Evolutionary conservation across 2,797 vertebrate species (phyloP).

Genomic region (Spea hammondii): DNA sequence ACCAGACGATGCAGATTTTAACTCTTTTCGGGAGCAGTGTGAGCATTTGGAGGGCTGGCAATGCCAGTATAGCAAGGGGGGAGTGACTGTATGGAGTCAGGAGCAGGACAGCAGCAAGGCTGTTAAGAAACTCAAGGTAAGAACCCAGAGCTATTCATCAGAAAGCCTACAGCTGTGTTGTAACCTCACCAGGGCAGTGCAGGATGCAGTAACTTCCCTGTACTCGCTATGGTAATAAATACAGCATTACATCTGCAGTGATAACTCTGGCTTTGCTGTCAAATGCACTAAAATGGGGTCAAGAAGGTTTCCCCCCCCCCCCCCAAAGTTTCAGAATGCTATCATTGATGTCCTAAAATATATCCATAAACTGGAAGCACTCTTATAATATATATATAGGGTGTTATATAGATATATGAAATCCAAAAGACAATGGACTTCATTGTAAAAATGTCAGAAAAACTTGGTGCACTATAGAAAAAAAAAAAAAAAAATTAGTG

Average conservation of each 20-base stretch:
- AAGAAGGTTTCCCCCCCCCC: too few relatives aligned
- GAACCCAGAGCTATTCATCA: background rate
- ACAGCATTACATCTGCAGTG: background rate
- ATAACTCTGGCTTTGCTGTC: too few relatives aligned
- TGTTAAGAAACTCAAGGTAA: constrained; percentile 82
- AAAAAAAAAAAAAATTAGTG: too few relatives aligned
- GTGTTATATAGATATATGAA: too few relatives aligned
- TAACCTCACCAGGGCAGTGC: background rate
- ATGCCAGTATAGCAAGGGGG: constrained; percentile 77
- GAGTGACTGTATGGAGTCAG: constrained; percentile 77
- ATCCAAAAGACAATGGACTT: too few relatives aligned
- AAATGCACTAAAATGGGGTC: too few relatives aligned
- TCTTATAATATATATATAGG: too few relatives aligned
- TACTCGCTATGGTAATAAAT: background rate
- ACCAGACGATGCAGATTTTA: constrained; percentile 80
- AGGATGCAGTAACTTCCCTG: background rate
- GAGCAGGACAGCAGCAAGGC: constrained; percentile 68
- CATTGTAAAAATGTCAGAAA: too few relatives aligned
- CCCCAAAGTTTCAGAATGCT: too few relatives aligned
- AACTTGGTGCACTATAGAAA: too few relatives aligned
- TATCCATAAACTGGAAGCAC: too few relatives aligned
- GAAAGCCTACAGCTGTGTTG: background rate
- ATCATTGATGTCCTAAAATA: too few relatives aligned
- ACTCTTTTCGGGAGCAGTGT: constrained; percentile 79
- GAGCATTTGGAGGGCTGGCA: constrained; percentile 77